These are phyloP conservation scores for Macroramphosus scolopax DNA, from an alignment of 2,797 vertebrate species.

Conservation along the genomic window DNA sequence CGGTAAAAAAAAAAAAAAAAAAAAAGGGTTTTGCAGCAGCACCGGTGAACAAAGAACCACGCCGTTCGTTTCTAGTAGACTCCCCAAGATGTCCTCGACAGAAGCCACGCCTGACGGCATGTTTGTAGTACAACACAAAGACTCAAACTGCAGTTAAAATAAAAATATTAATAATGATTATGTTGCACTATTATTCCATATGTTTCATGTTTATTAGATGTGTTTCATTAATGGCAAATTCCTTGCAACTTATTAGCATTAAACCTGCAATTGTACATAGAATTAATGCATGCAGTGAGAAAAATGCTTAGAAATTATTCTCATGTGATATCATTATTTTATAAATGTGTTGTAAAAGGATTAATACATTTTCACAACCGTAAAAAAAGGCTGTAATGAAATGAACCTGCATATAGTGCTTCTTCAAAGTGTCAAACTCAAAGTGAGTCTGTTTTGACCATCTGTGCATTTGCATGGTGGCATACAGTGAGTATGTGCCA, in stretches of 20 bases:
- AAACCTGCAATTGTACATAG: not conserved
- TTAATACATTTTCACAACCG: too few species aligned
- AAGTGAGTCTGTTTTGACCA: conserved; percentile 22
- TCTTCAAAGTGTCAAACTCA: conserved; percentile 36
- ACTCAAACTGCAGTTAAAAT: conserved; percentile 34
- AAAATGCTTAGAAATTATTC: too few species aligned
- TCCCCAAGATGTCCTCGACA: conserved; percentile 70
- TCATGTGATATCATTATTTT: too few species aligned
- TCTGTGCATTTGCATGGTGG: conserved; percentile 40
- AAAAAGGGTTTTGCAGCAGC: conserved; percentile 52
- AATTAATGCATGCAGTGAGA: not conserved
- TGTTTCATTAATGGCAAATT: conserved; percentile 16
- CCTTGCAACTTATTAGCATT: conserved; percentile 23
- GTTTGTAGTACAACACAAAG: conserved; percentile 53
- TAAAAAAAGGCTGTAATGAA: too few species aligned
- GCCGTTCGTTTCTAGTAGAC: conserved; percentile 58
- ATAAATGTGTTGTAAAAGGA: too few species aligned
- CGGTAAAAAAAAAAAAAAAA: conserved; percentile 18
- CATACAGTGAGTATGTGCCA: too few species aligned
- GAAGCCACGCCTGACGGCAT: conserved; percentile 75
- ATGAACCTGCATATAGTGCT: too few species aligned
- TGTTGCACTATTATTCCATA: too few species aligned
- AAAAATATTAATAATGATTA: not conserved
- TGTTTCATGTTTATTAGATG: too few species aligned
- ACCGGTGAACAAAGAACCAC: conserved; percentile 74